Conservation (phyloP, 2,888 invertebrate genomes). For the Drosophila borborema region DNA sequence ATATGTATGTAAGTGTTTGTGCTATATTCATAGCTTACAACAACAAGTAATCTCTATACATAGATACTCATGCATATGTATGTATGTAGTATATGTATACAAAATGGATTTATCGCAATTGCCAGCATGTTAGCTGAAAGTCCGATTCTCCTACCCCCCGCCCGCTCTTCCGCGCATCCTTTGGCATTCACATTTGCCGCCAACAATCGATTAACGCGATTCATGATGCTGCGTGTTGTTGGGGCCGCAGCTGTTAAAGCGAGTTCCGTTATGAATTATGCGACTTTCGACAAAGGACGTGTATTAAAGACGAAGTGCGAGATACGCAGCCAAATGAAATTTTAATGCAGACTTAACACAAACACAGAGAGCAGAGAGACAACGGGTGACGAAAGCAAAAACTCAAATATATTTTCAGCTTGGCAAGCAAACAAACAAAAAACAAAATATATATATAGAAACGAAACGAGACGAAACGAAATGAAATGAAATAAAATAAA, state of each 20-base stretch:
- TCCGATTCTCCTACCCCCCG: background rate
- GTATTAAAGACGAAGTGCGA: slow-evolving; percentile 28
- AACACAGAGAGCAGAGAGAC: slow-evolving; percentile 16
- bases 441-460: background rate
- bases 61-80: background rate
- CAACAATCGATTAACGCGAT: slow-evolving; percentile 49
- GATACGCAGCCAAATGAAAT: slow-evolving; percentile 51
- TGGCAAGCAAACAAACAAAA: slow-evolving; percentile 9
- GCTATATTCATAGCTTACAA: slow-evolving; percentile 8
- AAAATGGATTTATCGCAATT: background rate
- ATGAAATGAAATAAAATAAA: slow-evolving; percentile 14
- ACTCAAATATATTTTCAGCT: slow-evolving; percentile 56
- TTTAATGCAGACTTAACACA: slow-evolving; percentile 61
- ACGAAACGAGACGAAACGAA: background rate
- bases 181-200: slow-evolving; percentile 5
- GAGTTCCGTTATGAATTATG: slow-evolving; percentile 37
- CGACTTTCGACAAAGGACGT: slow-evolving; percentile 8
- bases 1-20: background rate
- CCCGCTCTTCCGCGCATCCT: background rate
- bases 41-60: slow-evolving; percentile 5
- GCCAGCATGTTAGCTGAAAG: slow-evolving; percentile 1
- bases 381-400: slow-evolving; percentile 35
- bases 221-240: slow-evolving; percentile 33
- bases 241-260: slow-evolving; percentile 47
- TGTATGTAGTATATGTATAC: background rate